A percentile compares a stretch with the other conserved stretches of the same genome.
phyloP scores from a whole-genome alignment of 2,888 invertebrate genomes.

The Eristalinus sepulchralis region DNA sequence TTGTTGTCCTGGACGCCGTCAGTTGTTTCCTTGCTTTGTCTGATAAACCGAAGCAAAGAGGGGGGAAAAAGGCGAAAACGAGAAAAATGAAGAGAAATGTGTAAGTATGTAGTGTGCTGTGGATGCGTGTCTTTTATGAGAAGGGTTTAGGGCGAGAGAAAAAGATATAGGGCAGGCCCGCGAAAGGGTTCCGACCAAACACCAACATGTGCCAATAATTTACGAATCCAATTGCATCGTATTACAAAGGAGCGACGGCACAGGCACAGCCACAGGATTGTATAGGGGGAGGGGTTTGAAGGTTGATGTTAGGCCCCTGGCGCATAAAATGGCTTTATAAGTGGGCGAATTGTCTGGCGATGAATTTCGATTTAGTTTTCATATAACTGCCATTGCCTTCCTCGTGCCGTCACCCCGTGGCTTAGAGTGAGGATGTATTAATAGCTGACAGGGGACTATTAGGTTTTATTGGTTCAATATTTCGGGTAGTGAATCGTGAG shows the following conservation, averaged over 20 bases:
- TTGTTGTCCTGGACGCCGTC: constrained; percentile 45
- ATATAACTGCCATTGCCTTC: constrained; percentile 32
- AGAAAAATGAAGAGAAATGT: constrained; percentile 43
- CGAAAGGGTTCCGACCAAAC: constrained; percentile 52
- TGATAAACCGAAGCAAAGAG: constrained; percentile 60
- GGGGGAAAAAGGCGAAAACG: neutral
- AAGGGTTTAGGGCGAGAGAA: constrained; percentile 57
- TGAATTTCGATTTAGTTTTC: constrained; percentile 71
- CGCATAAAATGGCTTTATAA: constrained; percentile 71
- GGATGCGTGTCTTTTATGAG: constrained; percentile 43
- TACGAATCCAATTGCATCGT: constrained; percentile 66
- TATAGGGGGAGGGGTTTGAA: neutral
- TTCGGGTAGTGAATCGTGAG: constrained; percentile 20
- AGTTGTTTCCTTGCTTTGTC: constrained; percentile 45
- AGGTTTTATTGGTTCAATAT: constrained; percentile 58
- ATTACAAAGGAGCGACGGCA: constrained; percentile 23
- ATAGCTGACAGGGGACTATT: constrained; percentile 68
- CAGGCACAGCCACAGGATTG: neutral
- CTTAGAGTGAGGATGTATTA: constrained; percentile 36
- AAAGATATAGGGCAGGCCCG: constrained; percentile 9
- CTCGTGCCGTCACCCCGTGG: neutral
- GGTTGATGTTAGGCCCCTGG: constrained; percentile 39
- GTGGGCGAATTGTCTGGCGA: constrained; percentile 70
- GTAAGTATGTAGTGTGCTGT: neutral
- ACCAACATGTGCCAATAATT: constrained; percentile 71